These are phyloP conservation scores for Pteria penguin DNA, from an alignment of 2,888 invertebrate genomes.

Conservation along the genomic window DNA sequence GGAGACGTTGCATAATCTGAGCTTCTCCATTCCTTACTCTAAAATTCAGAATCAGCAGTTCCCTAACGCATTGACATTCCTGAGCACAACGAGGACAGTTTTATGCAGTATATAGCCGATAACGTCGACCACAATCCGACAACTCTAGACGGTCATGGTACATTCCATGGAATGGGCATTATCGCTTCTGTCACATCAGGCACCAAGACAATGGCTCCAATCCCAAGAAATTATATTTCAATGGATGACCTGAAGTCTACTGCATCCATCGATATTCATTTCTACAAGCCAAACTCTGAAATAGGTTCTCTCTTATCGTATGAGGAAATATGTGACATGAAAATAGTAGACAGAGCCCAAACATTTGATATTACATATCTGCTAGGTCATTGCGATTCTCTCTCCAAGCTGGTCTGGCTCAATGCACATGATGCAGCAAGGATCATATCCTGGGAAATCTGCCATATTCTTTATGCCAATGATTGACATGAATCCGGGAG, in stretches of 20 bases:
- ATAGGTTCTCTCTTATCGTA: neutral
- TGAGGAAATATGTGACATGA: neutral
- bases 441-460: conserved; percentile 50
- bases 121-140: conserved; percentile 63
- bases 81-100: conserved; percentile 14
- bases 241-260: conserved; percentile 24
- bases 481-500: conserved; percentile 50
- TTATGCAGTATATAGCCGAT: conserved; percentile 59
- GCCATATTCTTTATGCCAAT: conserved; percentile 50
- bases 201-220: neutral
- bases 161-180: conserved; percentile 65
- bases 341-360: neutral
- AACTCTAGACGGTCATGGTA: conserved; percentile 57
- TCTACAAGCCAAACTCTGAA: conserved; percentile 16
- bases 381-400: conserved; percentile 15
- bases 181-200: conserved; percentile 56
- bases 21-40: conserved; percentile 53
- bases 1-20: conserved; percentile 49
- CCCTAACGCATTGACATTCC: conserved; percentile 39
- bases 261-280: conserved; percentile 38
- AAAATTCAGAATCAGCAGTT: conserved; percentile 54
- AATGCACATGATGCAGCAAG: conserved; percentile 49
- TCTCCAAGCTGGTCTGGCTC: conserved; percentile 52
- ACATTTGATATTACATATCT: conserved; percentile 5
- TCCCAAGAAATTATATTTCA: conserved; percentile 33